Evolutionary conservation across 2,113 vertebrate species (phyloP).

Genomic region (Scatophagus argus): DNA sequence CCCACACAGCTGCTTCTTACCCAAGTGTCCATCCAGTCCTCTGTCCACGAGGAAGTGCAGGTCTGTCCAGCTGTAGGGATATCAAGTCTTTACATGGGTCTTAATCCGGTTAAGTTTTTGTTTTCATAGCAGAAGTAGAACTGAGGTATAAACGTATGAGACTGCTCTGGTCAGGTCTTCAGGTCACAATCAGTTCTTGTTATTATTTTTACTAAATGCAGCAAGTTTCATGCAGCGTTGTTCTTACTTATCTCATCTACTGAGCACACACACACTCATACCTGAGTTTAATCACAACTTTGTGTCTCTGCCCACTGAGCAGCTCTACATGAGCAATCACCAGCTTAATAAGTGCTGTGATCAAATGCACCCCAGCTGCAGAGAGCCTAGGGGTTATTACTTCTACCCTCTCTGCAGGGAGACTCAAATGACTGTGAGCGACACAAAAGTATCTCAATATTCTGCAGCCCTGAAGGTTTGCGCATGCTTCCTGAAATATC

Average conservation of each 20-base stretch:
- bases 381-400: not conserved
- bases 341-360: not conserved
- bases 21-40: not conserved
- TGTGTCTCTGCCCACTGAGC: not conserved
- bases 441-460: not conserved
- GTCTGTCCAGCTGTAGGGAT: conserved; percentile 35
- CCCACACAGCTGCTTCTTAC: conserved; percentile 6
- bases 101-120: not conserved
- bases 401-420: not conserved
- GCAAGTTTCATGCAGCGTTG: not conserved
- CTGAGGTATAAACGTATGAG: not conserved
- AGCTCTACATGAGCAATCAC: not conserved
- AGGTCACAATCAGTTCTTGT: not conserved
- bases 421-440: not conserved
- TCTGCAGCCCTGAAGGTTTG: not conserved
- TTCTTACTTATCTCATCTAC: not conserved
- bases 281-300: not conserved
- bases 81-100: not conserved
- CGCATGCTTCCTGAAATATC: not conserved
- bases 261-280: not conserved
- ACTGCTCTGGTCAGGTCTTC: not conserved
- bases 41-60: conserved; percentile 8
- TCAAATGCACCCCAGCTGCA: not conserved
- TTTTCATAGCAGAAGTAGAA: not conserved
- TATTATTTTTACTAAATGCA: conserved; percentile 8